Conservation (phyloP, 2,888 invertebrate species). For the Doris montereyensis region DNA sequence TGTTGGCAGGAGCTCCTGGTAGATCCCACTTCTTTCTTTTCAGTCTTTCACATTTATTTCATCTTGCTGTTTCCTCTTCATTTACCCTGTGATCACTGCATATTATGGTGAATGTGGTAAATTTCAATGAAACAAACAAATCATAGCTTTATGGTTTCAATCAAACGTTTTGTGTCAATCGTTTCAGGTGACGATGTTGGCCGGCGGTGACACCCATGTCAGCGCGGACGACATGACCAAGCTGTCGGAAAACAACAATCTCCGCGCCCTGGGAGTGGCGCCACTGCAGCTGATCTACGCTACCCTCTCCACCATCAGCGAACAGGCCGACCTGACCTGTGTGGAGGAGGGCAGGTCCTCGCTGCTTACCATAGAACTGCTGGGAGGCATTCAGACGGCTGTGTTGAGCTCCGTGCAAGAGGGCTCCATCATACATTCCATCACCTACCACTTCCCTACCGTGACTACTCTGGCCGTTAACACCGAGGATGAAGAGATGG, state of each 20-base stretch:
- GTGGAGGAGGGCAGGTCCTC: constrained; percentile 36
- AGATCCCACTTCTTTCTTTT: too few species aligned
- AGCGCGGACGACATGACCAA: constrained; percentile 60
- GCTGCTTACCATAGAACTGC: constrained; percentile 44
- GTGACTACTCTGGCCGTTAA: too few species aligned
- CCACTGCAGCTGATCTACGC: constrained; percentile 62
- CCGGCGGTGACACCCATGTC: constrained; percentile 56
- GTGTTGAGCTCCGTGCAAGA: constrained; percentile 46
- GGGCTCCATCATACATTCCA: constrained; percentile 57
- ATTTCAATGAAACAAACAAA: too few species aligned
- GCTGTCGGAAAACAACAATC: constrained; percentile 53
- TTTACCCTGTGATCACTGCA: too few species aligned
- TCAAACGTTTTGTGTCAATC: constrained; percentile 21
- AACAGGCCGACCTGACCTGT: constrained; percentile 45
- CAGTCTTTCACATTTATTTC: too few species aligned
- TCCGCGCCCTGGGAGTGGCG: constrained; percentile 53
- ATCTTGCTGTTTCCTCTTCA: too few species aligned
- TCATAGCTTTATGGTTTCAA: too few species aligned
- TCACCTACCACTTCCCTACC: constrained; percentile 58
- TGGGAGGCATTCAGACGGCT: constrained; percentile 48
- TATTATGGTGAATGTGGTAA: too few species aligned
- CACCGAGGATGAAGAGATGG: too few species aligned
- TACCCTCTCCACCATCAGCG: constrained; percentile 59
- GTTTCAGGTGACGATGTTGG: constrained; percentile 55
- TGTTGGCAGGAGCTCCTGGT: too few species aligned